Evolutionary conservation across 1,140 invertebrate genomes (phyloP).

Genomic region (Heterodera schachtii): DNA sequence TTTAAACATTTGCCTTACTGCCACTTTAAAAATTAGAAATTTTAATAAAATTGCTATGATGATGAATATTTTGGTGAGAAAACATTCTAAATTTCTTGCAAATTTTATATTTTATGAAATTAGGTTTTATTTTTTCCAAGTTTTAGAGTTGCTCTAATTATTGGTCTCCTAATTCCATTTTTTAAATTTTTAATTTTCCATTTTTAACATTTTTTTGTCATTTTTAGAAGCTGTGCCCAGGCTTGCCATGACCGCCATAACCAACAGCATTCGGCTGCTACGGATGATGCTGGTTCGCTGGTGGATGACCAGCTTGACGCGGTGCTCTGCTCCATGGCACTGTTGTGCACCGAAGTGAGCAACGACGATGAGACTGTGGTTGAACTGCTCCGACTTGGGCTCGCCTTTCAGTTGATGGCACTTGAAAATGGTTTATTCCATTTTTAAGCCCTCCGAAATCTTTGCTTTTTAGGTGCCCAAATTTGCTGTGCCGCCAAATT

Average conservation of each 20-base stretch:
- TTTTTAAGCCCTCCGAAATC: background rate
- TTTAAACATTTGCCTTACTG: too few species aligned
- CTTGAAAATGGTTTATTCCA: conserved; percentile 36
- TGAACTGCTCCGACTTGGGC: conserved; percentile 60
- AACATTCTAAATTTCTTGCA: too few species aligned
- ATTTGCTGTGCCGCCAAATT: conserved; percentile 38
- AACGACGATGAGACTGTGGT: conserved; percentile 76
- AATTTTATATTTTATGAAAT: too few species aligned
- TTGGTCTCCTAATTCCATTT: too few species aligned
- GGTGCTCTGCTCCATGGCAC: conserved; percentile 84
- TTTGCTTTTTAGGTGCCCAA: background rate
- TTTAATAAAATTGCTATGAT: too few species aligned
- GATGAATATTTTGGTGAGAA: too few species aligned
- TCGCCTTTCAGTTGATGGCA: conserved; percentile 57
- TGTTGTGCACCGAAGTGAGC: conserved; percentile 82
- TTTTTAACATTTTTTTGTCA: conserved; percentile 24
- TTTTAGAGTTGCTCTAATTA: too few species aligned
- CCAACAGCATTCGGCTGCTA: background rate
- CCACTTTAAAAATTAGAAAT: too few species aligned
- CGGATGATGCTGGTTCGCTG: conserved; percentile 71
- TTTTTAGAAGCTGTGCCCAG: conserved; percentile 43
- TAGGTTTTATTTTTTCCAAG: too few species aligned
- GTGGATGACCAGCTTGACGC: conserved; percentile 82
- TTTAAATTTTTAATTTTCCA: too few species aligned
- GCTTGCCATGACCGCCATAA: conserved; percentile 35